These are phyloP conservation scores for Aphaenogaster floridana DNA, from an alignment of 1,140 invertebrate genomes.

Conservation along the genomic window DNA sequence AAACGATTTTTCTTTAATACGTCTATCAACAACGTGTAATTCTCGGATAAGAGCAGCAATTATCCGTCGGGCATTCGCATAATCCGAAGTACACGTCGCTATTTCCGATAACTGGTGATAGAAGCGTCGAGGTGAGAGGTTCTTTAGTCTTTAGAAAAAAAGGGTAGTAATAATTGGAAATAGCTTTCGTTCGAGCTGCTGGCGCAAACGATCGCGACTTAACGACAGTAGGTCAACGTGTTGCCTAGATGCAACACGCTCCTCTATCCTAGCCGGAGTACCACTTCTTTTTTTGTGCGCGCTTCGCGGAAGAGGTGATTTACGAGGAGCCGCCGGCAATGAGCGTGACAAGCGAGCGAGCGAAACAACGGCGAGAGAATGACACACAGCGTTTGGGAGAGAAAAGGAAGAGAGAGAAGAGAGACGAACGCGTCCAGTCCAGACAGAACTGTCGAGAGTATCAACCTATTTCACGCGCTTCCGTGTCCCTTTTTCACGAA, in stretches of 20 bases:
- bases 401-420: background rate
- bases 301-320: slow-evolving; percentile 47
- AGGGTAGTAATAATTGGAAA: background rate
- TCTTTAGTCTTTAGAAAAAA: background rate
- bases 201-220: background rate
- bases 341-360: slow-evolving; percentile 8
- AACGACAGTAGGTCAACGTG: slow-evolving; percentile 17
- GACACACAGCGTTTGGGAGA: background rate
- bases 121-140: background rate
- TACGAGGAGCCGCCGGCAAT: slow-evolving; percentile 46
- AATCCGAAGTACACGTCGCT: background rate
- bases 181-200: background rate
- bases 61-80: background rate
- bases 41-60: background rate
- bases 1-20: slow-evolving; percentile 4
- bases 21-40: background rate
- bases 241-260: slow-evolving; percentile 26
- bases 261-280: background rate
- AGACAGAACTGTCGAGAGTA: slow-evolving; percentile 14
- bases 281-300: slow-evolving; percentile 1
- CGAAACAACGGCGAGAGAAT: slow-evolving; percentile 32
- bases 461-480: slow-evolving; percentile 1
- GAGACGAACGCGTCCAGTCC: background rate
- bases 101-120: background rate
- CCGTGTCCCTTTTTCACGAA: background rate